These are phyloP conservation scores for Tragopan temminckii DNA, from an alignment of 2,797 vertebrate species.

Conservation along the genomic window DNA sequence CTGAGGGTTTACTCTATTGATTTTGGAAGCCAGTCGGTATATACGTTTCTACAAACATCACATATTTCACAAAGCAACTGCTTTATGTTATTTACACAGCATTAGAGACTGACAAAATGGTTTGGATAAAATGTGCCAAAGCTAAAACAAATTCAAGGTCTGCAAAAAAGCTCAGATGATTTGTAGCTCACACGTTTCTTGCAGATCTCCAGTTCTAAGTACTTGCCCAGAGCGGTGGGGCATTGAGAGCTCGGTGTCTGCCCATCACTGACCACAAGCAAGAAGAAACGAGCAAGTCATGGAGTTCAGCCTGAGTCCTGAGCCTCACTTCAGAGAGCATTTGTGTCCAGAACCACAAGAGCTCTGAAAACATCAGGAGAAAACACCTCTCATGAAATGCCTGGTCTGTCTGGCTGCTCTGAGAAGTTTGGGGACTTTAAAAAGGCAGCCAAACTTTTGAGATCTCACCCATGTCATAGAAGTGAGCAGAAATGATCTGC, in stretches of 20 bases:
- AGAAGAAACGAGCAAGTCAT: background rate
- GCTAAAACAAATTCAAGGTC: background rate
- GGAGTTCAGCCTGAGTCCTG: background rate
- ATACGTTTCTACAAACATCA: background rate
- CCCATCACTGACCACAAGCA: background rate
- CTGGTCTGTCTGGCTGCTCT: background rate
- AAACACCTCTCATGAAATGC: background rate
- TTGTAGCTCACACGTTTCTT: background rate
- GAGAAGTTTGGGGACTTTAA: background rate
- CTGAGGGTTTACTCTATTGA: slow-evolving; percentile 31
- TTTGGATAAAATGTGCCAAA: background rate
- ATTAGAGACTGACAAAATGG: background rate
- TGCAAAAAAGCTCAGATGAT: background rate
- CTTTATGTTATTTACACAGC: slow-evolving; percentile 12
- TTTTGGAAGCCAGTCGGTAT: slow-evolving; percentile 42
- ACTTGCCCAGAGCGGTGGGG: background rate
- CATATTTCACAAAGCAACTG: slow-evolving; percentile 45
- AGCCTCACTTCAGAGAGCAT: background rate
- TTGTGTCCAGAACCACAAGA: background rate
- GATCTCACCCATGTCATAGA: background rate
- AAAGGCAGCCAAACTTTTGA: slow-evolving; percentile 1
- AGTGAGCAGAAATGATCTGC: background rate
- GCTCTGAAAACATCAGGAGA: background rate
- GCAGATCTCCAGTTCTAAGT: background rate
- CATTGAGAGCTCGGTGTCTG: background rate